A percentile compares a stretch with the other conserved stretches of the same genome.
These are phyloP conservation scores for Andrena marginata DNA, from an alignment of 2,888 invertebrate genomes.

Conservation along the genomic window DNA sequence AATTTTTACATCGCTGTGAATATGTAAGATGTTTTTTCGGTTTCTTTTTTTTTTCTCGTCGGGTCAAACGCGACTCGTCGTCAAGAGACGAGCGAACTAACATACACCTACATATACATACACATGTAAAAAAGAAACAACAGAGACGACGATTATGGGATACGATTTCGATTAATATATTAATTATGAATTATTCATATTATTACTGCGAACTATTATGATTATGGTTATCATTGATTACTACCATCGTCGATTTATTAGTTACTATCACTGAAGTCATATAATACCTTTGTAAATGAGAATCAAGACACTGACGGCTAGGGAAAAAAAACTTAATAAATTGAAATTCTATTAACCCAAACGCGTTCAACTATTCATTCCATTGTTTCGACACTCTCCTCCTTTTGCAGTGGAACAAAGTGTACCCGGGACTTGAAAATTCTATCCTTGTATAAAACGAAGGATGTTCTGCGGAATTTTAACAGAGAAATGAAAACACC, in stretches of 20 bases:
- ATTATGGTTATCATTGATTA: constrained; percentile 71
- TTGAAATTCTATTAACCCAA: constrained; percentile 83
- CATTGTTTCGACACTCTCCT: not conserved
- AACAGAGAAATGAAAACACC: too few species aligned
- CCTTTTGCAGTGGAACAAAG: not conserved
- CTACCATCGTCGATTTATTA: constrained; percentile 70
- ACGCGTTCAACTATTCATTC: constrained; percentile 69
- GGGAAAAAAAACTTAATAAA: constrained; percentile 81
- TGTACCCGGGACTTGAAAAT: not conserved
- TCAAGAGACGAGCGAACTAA: constrained; percentile 11
- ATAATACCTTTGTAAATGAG: constrained; percentile 83
- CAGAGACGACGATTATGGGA: constrained; percentile 49
- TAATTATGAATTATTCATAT: constrained; percentile 47
- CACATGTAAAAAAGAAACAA: constrained; percentile 32
- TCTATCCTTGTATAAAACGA: not conserved
- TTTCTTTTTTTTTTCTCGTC: not conserved
- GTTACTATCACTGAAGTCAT: constrained; percentile 74
- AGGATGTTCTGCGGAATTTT: too few species aligned
- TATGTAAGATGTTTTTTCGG: constrained; percentile 45
- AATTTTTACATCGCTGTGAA: constrained; percentile 61
- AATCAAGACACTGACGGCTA: constrained; percentile 83
- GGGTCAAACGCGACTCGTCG: constrained; percentile 17
- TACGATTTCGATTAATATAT: constrained; percentile 59
- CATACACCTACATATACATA: not conserved
- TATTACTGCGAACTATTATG: constrained; percentile 47